Evolutionary conservation across 1,140 invertebrate species (phyloP).

Genomic region (Drosophila rhopaloa): DNA sequence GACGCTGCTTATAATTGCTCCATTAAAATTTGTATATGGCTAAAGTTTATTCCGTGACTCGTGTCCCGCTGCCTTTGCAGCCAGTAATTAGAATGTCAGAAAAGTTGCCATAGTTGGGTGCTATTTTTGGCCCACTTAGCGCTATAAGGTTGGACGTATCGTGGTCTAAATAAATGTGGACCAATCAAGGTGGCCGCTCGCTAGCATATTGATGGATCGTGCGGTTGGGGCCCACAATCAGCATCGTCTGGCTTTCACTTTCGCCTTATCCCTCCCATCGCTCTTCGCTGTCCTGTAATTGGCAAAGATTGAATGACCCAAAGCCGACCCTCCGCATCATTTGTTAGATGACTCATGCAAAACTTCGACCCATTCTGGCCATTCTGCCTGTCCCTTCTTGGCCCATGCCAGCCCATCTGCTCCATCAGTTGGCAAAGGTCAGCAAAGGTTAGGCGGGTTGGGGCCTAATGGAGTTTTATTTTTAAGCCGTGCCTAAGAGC

Average conservation of each 20-base stretch:
- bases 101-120: constrained; percentile 24
- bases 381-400: background rate
- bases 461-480: constrained; percentile 58
- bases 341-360: constrained; percentile 79
- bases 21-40: constrained; percentile 81
- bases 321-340: constrained; percentile 44
- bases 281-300: constrained; percentile 30
- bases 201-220: constrained; percentile 30
- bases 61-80: constrained; percentile 38
- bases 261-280: background rate
- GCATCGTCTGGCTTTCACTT: constrained; percentile 25
- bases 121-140: constrained; percentile 55
- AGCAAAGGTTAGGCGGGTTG: constrained; percentile 55
- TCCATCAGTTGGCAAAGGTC: constrained; percentile 72
- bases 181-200: constrained; percentile 3
- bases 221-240: background rate
- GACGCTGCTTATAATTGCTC: constrained; percentile 81
- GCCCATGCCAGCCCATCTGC: constrained; percentile 7
- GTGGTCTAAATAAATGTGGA: background rate
- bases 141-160: background rate
- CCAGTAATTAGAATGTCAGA: constrained; percentile 75
- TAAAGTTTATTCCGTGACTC: constrained; percentile 70
- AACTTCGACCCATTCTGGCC: constrained; percentile 13
- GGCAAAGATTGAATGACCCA: constrained; percentile 55
- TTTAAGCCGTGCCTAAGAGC: constrained; percentile 53